These are phyloP conservation scores for Steatornis caripensis DNA, from an alignment of 2,113 vertebrate species.

Conservation along the genomic window DNA sequence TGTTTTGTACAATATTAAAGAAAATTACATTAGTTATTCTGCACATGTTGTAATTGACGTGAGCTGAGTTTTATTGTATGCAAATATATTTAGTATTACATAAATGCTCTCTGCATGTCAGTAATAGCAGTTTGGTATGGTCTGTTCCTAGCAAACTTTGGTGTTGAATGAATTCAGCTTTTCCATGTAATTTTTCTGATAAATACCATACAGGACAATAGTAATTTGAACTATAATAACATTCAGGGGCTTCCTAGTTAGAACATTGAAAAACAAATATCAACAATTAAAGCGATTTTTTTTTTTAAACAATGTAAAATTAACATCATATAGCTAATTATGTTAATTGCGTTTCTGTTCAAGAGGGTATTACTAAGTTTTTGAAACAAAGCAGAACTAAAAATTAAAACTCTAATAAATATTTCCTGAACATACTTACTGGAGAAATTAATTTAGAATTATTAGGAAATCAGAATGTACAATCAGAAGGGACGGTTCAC, in stretches of 20 bases:
- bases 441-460: background rate
- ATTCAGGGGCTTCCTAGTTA: slow-evolving; percentile 12
- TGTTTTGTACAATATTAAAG: background rate
- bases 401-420: background rate
- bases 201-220: background rate
- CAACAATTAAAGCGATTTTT: background rate
- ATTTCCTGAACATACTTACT: background rate
- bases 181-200: background rate
- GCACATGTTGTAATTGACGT: background rate
- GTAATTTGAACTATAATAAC: slow-evolving; percentile 39
- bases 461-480: background rate
- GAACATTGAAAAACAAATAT: background rate
- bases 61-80: background rate
- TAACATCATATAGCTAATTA: background rate
- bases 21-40: background rate
- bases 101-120: background rate
- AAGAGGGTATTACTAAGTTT: background rate
- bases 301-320: background rate
- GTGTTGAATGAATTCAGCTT: slow-evolving; percentile 11
- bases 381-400: background rate
- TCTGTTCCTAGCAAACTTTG: background rate
- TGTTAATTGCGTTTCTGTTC: background rate
- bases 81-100: slow-evolving; percentile 4
- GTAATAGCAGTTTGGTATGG: background rate
- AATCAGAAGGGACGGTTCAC: background rate